These are phyloP conservation scores for Heliconius sara DNA, from an alignment of 2,888 invertebrate genomes.

Conservation along the genomic window DNA sequence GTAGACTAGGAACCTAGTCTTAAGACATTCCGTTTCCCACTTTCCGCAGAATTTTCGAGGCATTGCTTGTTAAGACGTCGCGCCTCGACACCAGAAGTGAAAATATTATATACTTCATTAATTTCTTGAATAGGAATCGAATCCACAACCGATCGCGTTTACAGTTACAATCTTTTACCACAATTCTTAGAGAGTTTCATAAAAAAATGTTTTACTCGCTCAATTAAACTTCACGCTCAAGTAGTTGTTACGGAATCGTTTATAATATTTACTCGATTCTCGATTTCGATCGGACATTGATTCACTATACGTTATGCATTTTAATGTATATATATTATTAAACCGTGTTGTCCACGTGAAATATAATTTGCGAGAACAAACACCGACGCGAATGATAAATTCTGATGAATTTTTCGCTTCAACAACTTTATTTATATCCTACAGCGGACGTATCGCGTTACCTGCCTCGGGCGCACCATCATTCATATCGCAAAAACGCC, in stretches of 20 bases:
- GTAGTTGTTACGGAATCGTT: neutral
- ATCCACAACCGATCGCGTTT: too few relatives aligned
- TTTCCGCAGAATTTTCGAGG: too few relatives aligned
- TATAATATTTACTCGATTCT: conserved; percentile 22
- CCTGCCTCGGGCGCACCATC: conserved; percentile 69
- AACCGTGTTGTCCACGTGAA: conserved; percentile 27
- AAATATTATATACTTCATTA: too few relatives aligned
- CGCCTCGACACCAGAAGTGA: too few relatives aligned
- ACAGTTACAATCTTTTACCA: too few relatives aligned
- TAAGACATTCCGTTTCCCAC: neutral
- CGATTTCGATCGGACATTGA: conserved; percentile 28
- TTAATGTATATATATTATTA: conserved; percentile 35
- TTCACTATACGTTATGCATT: conserved; percentile 29
- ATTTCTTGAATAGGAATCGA: too few relatives aligned
- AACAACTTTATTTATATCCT: conserved; percentile 75
- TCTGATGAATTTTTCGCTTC: conserved; percentile 73
- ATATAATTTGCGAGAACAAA: conserved; percentile 45
- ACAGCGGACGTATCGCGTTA: conserved; percentile 68
- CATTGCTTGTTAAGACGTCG: too few relatives aligned
- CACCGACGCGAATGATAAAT: conserved; percentile 66
- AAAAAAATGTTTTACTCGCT: neutral
- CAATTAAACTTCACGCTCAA: conserved; percentile 28
- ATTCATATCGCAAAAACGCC: conserved; percentile 72
- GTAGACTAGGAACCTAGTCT: neutral
- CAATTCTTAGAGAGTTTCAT: neutral